Base-by-base conservation (phyloP, 2,888 invertebrate species). In the Phaonia tiefii region DNA sequence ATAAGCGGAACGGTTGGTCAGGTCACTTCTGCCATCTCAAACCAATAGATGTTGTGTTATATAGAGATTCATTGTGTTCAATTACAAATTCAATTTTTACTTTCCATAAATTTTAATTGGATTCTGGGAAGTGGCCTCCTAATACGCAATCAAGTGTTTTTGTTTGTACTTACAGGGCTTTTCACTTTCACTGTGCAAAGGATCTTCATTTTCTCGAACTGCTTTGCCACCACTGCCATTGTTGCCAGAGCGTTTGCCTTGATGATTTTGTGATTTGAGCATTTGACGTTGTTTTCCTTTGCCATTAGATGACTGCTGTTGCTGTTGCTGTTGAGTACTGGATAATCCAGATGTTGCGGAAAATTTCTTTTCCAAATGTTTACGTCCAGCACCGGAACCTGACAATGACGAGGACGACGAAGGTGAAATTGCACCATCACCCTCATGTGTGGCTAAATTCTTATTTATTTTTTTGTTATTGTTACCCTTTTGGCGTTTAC, bases 381-480 rank as follows among this genome's bases (percentile, higher is more conserved):
- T 80, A 56, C 83, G 84, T 71, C 84, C 83, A 8, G 4, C 8
- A 5, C 31, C 31, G n/a, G n/a, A n/a, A 15, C 75, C 65, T 56
- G 66, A 44, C 10, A 63, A 15, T 10, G 67, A 44, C 46, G 65
- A 44, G 11, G 79, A 17, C 2, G 73, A 17, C 17, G 74, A 13
- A 25, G 70, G 49, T 20, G 60, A 17, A 20, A 56, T 49, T 39
- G 37, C n/a, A 8, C 49, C 20, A 25, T 49, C n/a, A 63, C 69
- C 78, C 54, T 66, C 80, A 72, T 56, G 67, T 76, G 75, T 42
- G 5, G 84, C 22, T 1, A 73, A 51, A 80, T 86, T 87, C 80
- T 86, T 87, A 80, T 87, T 89, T 37, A 83, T 76, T 84, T 88
- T 89, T 83, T 88, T 89, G 86, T 88, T 89, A 79, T 85, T 85